Percentiles rank a stretch among this genome's conserved stretches.
Conservation (phyloP, 2,888 invertebrate species). For the Abscondita cerata region DNA sequence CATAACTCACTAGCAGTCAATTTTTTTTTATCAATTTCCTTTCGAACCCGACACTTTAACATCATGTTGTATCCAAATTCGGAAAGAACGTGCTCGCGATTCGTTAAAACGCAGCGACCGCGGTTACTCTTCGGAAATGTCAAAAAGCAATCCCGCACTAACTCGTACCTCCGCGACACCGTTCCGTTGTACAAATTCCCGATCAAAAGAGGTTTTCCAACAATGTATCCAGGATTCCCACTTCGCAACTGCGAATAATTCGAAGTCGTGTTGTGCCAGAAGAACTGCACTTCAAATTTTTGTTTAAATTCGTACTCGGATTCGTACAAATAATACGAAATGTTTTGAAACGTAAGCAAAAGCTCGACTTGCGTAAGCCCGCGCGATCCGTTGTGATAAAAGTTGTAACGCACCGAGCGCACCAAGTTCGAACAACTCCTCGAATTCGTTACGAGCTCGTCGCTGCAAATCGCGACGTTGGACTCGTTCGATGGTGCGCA, state of each 20-base stretch:
- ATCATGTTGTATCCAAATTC: conserved; percentile 62
- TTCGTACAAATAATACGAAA: conserved; percentile 35
- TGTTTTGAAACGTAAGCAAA: conserved; percentile 45
- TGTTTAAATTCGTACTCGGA: conserved; percentile 43
- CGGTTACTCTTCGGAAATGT: conserved; percentile 57
- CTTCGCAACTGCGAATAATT: conserved; percentile 60
- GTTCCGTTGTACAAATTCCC: conserved; percentile 55
- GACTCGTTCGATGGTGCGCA: conserved; percentile 42
- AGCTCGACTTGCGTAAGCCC: conserved; percentile 57
- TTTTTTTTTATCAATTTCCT: conserved; percentile 38
- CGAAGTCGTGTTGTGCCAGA: conserved; percentile 49
- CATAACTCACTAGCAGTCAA: conserved; percentile 48
- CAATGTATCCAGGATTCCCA: conserved; percentile 80
- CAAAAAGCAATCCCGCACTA: conserved; percentile 50
- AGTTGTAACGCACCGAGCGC: conserved; percentile 50
- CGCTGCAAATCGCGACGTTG: conserved; percentile 37
- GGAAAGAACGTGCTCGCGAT: conserved; percentile 53
- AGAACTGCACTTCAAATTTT: conserved; percentile 50
- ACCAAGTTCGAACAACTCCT: conserved; percentile 52
- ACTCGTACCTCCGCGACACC: conserved; percentile 41
- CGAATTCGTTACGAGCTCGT: conserved; percentile 37
- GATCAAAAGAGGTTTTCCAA: conserved; percentile 68
- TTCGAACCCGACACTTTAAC: conserved; percentile 57
- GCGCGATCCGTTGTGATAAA: conserved; percentile 58
- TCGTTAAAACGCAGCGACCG: conserved; percentile 59